Percentiles rank a stretch among this genome's conserved stretches.
phyloP scores from a whole-genome alignment of 2,113 vertebrate genomes.

The Centropus unirufus region DNA sequence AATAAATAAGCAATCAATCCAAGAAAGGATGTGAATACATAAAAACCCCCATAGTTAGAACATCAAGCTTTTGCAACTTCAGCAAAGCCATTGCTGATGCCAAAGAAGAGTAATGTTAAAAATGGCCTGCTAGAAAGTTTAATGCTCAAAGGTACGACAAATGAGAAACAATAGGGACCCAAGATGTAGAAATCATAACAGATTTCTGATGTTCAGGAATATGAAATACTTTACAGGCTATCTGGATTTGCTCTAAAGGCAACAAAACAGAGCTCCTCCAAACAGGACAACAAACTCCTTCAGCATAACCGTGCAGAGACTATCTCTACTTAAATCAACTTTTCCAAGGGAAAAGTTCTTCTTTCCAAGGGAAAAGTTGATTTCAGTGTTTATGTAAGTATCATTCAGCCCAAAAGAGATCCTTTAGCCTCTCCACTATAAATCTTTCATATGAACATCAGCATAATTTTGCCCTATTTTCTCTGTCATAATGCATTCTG shows the following conservation, averaged over 20 bases:
- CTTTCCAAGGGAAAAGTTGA: not conserved
- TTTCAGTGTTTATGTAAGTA: not conserved
- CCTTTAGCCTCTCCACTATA: not conserved
- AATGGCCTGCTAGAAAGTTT: constrained; percentile 30
- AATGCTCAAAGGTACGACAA: constrained; percentile 52
- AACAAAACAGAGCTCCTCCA: not conserved
- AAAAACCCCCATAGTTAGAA: constrained; percentile 45
- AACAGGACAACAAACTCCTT: not conserved
- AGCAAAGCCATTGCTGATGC: constrained; percentile 57
- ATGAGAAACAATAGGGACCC: constrained; percentile 17
- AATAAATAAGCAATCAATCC: constrained; percentile 54
- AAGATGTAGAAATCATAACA: constrained; percentile 1
- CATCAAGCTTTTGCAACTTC: constrained; percentile 52
- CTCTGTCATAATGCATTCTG: not conserved
- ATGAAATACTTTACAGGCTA: not conserved
- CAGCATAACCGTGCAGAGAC: not conserved
- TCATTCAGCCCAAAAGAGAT: not conserved
- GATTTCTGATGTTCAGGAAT: constrained; percentile 2
- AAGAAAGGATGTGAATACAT: constrained; percentile 45
- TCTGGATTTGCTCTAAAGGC: not conserved
- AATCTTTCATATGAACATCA: not conserved
- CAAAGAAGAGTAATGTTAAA: constrained; percentile 27
- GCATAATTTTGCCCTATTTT: constrained; percentile 7
- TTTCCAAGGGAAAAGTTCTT: not conserved
- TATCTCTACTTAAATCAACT: not conserved